phyloP scores from a whole-genome alignment of 2,888 invertebrate genomes.

The Stenotaenia linearis region DNA sequence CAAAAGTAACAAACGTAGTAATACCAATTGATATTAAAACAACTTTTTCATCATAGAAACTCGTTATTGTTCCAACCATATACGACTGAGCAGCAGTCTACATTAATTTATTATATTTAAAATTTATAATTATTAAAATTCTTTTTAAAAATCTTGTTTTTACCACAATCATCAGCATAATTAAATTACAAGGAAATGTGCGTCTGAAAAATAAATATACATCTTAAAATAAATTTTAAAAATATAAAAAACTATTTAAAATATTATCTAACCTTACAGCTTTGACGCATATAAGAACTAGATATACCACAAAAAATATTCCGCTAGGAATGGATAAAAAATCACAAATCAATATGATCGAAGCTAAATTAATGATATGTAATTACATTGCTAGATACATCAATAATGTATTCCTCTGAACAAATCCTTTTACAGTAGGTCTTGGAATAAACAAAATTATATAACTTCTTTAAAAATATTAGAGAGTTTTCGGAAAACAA shows the following conservation, averaged over 20 bases:
- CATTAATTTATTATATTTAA: neutral
- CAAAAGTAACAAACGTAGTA: neutral
- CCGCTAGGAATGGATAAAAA: neutral
- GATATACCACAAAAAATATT: neutral
- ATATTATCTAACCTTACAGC: neutral
- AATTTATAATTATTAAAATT: neutral
- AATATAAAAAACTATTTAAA: neutral
- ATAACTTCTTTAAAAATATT: neutral
- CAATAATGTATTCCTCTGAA: no score
- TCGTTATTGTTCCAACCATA: neutral
- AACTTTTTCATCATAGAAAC: neutral
- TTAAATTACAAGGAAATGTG: neutral
- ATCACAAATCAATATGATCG: neutral
- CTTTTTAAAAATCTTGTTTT: neutral
- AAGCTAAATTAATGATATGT: neutral
- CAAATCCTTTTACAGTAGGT: no score
- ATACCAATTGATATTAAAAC: neutral
- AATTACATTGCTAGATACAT: neutral
- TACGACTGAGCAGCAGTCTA: neutral
- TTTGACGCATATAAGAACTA: neutral
- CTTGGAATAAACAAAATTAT: neutral
- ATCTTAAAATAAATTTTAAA: neutral
- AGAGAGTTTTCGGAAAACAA: no score
- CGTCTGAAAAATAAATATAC: conserved; percentile 1
- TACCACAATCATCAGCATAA: neutral